Conservation (phyloP, 2,113 vertebrate genomes). For the Mungos mungo region DNA sequence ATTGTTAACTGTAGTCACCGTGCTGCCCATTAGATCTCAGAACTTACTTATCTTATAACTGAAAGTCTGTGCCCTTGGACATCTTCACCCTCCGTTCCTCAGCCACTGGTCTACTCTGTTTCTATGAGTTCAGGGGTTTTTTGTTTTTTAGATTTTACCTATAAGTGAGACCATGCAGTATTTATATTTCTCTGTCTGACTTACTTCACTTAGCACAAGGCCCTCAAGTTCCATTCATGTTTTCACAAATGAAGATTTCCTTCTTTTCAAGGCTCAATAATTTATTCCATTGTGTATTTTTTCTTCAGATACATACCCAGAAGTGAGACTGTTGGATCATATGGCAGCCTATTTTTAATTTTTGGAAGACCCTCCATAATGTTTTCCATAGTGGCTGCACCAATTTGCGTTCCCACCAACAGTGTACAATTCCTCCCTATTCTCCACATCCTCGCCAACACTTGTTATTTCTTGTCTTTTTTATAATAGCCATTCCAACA, state of each 20-base stretch:
- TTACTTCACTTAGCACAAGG: not conserved
- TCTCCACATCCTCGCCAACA: not conserved
- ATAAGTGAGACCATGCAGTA: not conserved
- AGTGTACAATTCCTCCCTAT: not conserved
- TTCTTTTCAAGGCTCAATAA: not conserved
- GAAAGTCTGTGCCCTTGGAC: not conserved
- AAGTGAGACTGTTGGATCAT: not conserved
- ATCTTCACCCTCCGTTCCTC: not conserved
- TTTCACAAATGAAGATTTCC: not conserved
- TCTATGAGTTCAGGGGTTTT: not conserved
- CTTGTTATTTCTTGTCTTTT: not conserved
- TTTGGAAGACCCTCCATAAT: not conserved
- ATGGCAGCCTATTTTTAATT: not conserved
- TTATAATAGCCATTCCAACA: not conserved
- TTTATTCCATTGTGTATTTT: not conserved
- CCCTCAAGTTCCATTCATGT: not conserved
- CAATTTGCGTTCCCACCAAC: not conserved
- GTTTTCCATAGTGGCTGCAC: not conserved
- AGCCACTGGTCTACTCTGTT: not conserved
- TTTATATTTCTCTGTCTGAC: not conserved
- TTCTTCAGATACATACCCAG: not conserved
- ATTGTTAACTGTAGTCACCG: not conserved
- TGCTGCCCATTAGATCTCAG: not conserved
- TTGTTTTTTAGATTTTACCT: not conserved
- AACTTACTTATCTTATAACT: not conserved